These are phyloP conservation scores for Deilephila porcellus DNA, from an alignment of 2,888 invertebrate genomes.

Conservation along the genomic window DNA sequence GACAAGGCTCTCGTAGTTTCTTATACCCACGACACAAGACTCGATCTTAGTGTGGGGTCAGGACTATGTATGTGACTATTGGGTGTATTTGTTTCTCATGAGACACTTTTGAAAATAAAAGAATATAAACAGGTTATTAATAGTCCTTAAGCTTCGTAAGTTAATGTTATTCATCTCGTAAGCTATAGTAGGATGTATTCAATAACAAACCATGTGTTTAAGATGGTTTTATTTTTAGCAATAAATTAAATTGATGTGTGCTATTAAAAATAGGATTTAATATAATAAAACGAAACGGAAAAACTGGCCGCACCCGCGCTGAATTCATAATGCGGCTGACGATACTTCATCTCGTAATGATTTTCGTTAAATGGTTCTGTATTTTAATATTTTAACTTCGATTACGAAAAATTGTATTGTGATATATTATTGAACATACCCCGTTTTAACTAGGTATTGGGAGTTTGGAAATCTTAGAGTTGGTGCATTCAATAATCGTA, in stretches of 20 bases:
- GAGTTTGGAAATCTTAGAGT: too few species aligned
- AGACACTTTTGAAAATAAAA: background rate
- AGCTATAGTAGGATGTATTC: background rate
- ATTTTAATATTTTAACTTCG: background rate
- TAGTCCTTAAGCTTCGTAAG: too few species aligned
- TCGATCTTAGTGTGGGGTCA: too few species aligned
- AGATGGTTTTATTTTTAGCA: background rate
- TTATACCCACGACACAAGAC: too few species aligned
- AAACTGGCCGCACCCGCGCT: constrained; percentile 55
- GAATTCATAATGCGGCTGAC: constrained; percentile 65
- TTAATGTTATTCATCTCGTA: background rate
- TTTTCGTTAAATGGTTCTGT: constrained; percentile 59
- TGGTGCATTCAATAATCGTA: too few species aligned
- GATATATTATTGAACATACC: too few species aligned
- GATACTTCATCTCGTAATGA: constrained; percentile 57
- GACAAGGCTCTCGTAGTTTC: too few species aligned
- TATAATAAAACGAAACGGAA: constrained; percentile 55
- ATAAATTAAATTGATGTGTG: constrained; percentile 1
- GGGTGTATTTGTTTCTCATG: too few species aligned
- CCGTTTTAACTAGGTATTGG: too few species aligned
- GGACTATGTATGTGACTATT: too few species aligned
- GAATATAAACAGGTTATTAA: background rate
- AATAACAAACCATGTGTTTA: background rate
- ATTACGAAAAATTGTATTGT: too few species aligned
- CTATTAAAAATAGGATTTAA: constrained; percentile 19